Evolutionary conservation across 2,113 vertebrate genomes (phyloP), one percentile per base, ranked within the genome.

Genomic region (Fregetta grallaria): DNA sequence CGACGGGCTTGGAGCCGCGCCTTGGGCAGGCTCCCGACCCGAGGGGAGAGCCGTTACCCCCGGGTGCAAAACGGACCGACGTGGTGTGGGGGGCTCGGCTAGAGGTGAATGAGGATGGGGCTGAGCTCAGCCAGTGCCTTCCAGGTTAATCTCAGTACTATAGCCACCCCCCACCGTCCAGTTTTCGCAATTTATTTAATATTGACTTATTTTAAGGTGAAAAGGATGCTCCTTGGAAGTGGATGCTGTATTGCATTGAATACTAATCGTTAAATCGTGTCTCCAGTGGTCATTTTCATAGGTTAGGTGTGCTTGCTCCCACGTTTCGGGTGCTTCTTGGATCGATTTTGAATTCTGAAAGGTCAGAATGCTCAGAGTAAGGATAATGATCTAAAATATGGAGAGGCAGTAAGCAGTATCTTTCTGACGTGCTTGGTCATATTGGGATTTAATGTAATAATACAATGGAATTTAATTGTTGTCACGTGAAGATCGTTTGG

Each of bases 91-190:
- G 18, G 59, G 82, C 71, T 90, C 47, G 44, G 30, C 4, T 27
- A 4, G 58, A 22, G 47, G 10, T 4, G 55, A 22, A n/a, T 5
- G 59, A 30, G 78, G 62, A 30, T 2, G 58, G 81, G 49, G 63
- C 80, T 67, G 83, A 23, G 74, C 66, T 20, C 79, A 3, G 82
- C 4, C n/a, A 2, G 78, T 6, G 67, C 61, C 47, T 71, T 45
- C 67, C 68, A 3, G 72, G 65, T 55, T 75, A 15, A 42, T 50
- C 26, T 17, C 61, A 3, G 42, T 7, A 1, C 53, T 11, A 3
- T 3, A 8, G 26, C 23, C 27, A 3, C 6, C 25, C 30, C 7
- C 4, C 42, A 2, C 32, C 29, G 9, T 3, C 55, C 70, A 1
- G 72, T n/a, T 15, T 38, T 30, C 10, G 22, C 55, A 4, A 21